Conservation (phyloP, 2,888 invertebrate species). For the Adelognathus sp. region DNA sequence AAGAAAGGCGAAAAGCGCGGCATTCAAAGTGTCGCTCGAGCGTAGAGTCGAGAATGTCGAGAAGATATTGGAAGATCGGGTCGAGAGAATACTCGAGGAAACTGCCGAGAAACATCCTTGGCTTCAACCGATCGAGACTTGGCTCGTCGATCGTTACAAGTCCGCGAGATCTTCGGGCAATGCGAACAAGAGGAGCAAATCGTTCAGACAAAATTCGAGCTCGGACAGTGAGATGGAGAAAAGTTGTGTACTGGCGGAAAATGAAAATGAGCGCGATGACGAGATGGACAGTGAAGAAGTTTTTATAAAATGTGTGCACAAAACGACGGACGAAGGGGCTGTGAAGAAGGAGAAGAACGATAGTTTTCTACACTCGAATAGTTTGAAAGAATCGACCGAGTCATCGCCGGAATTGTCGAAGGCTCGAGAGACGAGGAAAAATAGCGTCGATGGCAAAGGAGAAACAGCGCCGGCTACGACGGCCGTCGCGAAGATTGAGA, state of each 20-base stretch:
- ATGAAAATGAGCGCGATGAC: background rate
- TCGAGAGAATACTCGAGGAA: constrained; percentile 70
- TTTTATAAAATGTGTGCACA: constrained; percentile 18
- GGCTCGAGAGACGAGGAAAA: background rate
- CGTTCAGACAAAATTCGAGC: background rate
- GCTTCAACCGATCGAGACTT: constrained; percentile 72
- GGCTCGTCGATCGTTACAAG: constrained; percentile 68
- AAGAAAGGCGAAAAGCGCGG: constrained; percentile 43
- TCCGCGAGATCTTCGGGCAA: constrained; percentile 33
- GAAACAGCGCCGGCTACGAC: no score
- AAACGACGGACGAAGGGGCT: background rate
- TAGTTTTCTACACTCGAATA: background rate
- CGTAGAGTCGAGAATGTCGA: constrained; percentile 60
- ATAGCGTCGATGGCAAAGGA: constrained; percentile 9
- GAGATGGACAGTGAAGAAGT: background rate
- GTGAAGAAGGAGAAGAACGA: background rate
- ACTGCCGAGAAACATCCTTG: constrained; percentile 72
- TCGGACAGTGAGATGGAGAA: constrained; percentile 17
- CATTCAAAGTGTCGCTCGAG: constrained; percentile 56
- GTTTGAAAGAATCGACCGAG: background rate
- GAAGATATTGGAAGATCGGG: constrained; percentile 59
- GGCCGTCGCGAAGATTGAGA: constrained; percentile 40
- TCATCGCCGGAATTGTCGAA: constrained; percentile 23
- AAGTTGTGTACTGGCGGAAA: background rate
- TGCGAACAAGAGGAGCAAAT: background rate